Evolutionary conservation across 2,888 invertebrate genomes (phyloP).

Genomic region (Thecocarcelia acutangulata): DNA sequence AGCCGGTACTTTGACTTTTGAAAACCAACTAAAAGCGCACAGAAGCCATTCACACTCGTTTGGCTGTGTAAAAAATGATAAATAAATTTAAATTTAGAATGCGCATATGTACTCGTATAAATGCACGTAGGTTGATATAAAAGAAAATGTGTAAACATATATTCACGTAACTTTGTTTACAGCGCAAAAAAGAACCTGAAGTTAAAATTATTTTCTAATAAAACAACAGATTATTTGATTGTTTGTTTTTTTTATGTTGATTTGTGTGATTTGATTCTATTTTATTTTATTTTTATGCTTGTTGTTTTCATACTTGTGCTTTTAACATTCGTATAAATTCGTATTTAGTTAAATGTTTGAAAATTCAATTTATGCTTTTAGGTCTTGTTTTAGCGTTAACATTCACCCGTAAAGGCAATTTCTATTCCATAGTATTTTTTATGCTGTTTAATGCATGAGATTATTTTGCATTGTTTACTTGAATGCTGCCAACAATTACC

Average conservation of each 20-base stretch:
- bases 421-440: constrained; percentile 33
- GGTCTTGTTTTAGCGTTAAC: background rate
- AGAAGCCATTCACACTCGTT: background rate
- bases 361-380: constrained; percentile 27
- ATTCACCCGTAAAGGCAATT: constrained; percentile 42
- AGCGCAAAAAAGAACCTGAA: constrained; percentile 10
- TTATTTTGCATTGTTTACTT: constrained; percentile 37
- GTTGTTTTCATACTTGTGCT: background rate
- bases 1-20: constrained; percentile 25
- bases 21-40: constrained; percentile 21
- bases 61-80: too few species aligned
- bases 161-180: constrained; percentile 44
- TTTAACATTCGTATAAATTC: constrained; percentile 35
- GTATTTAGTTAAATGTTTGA: constrained; percentile 36
- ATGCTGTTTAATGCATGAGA: background rate
- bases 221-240: constrained; percentile 28
- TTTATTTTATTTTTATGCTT: constrained; percentile 10
- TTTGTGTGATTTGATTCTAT: background rate
- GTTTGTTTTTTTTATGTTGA: background rate
- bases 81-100: background rate
- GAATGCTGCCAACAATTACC: constrained; percentile 56
- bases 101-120: background rate
- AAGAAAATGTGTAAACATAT: background rate
- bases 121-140: background rate
- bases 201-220: constrained; percentile 45